Base-by-base conservation (phyloP, 2,113 vertebrate genomes). In the Tachysurus fulvidraco region DNA sequence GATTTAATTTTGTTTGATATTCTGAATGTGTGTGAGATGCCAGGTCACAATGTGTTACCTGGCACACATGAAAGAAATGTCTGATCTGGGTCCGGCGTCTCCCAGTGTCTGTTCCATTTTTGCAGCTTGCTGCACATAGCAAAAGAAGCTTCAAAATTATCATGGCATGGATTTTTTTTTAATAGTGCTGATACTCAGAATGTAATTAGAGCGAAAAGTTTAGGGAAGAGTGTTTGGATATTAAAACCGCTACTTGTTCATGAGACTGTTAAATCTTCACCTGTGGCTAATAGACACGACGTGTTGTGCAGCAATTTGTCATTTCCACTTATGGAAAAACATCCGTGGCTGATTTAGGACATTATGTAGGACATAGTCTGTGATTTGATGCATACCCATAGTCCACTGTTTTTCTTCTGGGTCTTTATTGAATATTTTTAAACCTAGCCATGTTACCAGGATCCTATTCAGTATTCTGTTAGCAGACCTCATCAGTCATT, bases 381-480 rank as follows among this genome's bases (percentile, higher is more conserved):
- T 60, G 30, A 41, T 81, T 60, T 81, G 78, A 81, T 81, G 2
- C 55, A 81, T 81, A 60, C 30, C 55, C 36, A 25, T 81, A 41
- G 78, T 81, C 19, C 78, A 25, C 78, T 60, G 1, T 59, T 60
- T 60, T 81, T 60, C 30, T 60, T 81, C 55, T 23, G 30, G 30
- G 78, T 81, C 8, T 81, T 59, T 81, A 60, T 81, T 81, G 78
- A 81, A 81, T 81, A 44, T 60, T 60, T 81, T 81, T 23, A 60
- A 81, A 60, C 55, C 21, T 8, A n/a, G 62, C 60, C 19, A 46
- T 69, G 71, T 67, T 57, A 41, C 62, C 74, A 54, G 44, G 23
- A 73, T 30, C 82, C 64, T 55, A 71, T 16, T 86, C 84, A 80
- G 25, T 69, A 80, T 80, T 86, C 84, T 69, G 21, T 86, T 86